phyloP scores from a whole-genome alignment of 2,797 vertebrate species.

The Platalea minor region DNA sequence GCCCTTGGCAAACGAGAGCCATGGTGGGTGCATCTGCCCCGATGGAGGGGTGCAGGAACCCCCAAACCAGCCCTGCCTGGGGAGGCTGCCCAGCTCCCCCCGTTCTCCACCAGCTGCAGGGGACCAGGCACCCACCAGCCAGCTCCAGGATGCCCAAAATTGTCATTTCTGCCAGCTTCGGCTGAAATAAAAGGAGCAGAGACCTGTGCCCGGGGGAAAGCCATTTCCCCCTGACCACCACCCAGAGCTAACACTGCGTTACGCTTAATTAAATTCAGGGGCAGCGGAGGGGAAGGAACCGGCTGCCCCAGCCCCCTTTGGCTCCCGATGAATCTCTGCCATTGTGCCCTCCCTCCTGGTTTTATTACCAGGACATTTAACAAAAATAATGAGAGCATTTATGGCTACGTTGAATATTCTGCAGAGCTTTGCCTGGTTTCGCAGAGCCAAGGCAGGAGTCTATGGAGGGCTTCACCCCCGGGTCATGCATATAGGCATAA shows the following conservation, averaged over 20 bases:
- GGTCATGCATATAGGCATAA: not conserved
- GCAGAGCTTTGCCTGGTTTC: not conserved
- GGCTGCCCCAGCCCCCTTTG: not conserved
- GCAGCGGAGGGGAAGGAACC: not conserved
- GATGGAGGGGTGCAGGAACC: rapidly evolving
- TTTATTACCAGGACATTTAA: not conserved
- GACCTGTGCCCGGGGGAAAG: rapidly evolving
- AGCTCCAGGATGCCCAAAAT: not conserved
- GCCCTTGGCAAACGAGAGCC: rapidly evolving
- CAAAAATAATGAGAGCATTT: not conserved
- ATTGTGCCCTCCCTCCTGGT: not conserved
- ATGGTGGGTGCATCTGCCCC: rapidly evolving
- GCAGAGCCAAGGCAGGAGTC: not conserved
- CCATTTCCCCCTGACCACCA: not conserved
- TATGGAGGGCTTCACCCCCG: not conserved
- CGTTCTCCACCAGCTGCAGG: rapidly evolving
- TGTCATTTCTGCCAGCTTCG: not conserved
- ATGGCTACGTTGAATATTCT: not conserved
- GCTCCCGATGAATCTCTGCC: not conserved
- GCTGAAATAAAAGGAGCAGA: not conserved
- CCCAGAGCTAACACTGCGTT: not conserved
- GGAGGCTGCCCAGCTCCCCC: not conserved
- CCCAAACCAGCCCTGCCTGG: not conserved
- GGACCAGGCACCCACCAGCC: not conserved
- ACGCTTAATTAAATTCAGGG: not conserved